Evolutionary conservation across 2,797 vertebrate genomes (phyloP).

Genomic region (Sebastes cheni): DNA sequence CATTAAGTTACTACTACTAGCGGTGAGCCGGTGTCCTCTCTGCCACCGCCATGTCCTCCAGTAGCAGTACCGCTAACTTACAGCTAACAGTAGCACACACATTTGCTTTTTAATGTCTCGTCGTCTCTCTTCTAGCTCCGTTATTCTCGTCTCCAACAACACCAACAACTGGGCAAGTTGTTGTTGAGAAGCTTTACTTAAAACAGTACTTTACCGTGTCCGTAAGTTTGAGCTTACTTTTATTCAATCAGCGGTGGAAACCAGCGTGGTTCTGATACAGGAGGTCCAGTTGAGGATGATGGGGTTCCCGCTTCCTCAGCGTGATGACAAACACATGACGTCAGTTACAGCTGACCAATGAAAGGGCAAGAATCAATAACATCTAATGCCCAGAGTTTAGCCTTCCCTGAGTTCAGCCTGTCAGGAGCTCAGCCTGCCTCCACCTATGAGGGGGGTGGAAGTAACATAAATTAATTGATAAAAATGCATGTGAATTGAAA

Average conservation of each 20-base stretch:
- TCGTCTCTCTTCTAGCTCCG: neutral
- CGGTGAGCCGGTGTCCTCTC: too few relatives aligned
- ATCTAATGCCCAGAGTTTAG: accelerated
- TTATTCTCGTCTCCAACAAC: neutral
- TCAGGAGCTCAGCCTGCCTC: neutral
- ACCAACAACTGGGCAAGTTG: neutral
- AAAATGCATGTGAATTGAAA: too few relatives aligned
- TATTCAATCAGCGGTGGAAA: neutral
- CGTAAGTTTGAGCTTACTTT: conserved; percentile 39
- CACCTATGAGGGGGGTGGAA: too few relatives aligned
- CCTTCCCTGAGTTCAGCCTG: neutral
- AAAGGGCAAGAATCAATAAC: accelerated
- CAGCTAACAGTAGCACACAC: conserved; percentile 17
- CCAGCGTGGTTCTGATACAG: conserved; percentile 27
- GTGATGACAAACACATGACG: conserved; percentile 8
- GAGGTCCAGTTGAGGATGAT: neutral
- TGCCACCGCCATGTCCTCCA: neutral
- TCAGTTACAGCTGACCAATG: conserved; percentile 34
- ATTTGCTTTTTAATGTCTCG: too few relatives aligned
- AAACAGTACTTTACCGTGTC: conserved; percentile 4
- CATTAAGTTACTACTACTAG: neutral
- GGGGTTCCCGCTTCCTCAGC: conserved; percentile 67
- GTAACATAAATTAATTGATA: too few relatives aligned
- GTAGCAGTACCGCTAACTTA: neutral
- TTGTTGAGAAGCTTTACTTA: neutral